A percentile compares a stretch with the other conserved stretches of the same genome.
Evolutionary conservation across 2,888 invertebrate species (phyloP).

Genomic region (Carpatolechia fugitivella): DNA sequence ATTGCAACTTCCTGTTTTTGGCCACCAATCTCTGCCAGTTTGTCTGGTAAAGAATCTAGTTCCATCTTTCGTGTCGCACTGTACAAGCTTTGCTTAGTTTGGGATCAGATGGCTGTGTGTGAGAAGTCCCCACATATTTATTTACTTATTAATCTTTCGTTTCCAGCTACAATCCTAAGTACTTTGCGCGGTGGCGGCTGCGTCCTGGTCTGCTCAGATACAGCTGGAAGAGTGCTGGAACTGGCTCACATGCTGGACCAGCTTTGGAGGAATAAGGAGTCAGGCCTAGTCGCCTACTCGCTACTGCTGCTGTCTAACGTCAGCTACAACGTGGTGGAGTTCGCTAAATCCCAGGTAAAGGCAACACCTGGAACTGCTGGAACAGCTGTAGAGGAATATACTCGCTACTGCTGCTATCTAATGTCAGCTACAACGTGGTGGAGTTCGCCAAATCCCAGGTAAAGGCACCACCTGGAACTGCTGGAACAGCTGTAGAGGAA

Average conservation of each 20-base stretch:
- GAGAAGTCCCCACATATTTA: too few relatives aligned
- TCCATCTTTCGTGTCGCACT: too few relatives aligned
- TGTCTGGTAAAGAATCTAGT: too few relatives aligned
- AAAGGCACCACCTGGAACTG: slow-evolving; percentile 3
- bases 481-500: neutral
- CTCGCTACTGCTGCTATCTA: slow-evolving; percentile 94
- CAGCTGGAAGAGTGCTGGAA: slow-evolving; percentile 97
- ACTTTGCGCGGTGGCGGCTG: slow-evolving; percentile 97
- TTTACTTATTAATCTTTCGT: neutral
- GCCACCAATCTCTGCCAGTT: too few relatives aligned
- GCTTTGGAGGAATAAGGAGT: slow-evolving; percentile 96
- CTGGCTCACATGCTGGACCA: slow-evolving; percentile 98
- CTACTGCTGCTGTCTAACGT: slow-evolving; percentile 96
- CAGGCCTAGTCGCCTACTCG: slow-evolving; percentile 96
- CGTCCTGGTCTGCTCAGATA: slow-evolving; percentile 96
- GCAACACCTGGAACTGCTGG: neutral
- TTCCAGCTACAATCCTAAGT: slow-evolving; percentile 92
- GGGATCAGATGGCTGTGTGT: too few relatives aligned
- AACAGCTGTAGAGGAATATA: slow-evolving; percentile 67
- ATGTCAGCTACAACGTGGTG: slow-evolving; percentile 98
- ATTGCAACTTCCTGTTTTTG: too few relatives aligned
- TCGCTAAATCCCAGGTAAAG: slow-evolving; percentile 95
- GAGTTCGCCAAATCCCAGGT: slow-evolving; percentile 98
- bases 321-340: slow-evolving; percentile 98
- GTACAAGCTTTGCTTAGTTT: too few relatives aligned